Conservation (phyloP, 2,797 vertebrate species). For the Pipistrellus kuhlii region DNA sequence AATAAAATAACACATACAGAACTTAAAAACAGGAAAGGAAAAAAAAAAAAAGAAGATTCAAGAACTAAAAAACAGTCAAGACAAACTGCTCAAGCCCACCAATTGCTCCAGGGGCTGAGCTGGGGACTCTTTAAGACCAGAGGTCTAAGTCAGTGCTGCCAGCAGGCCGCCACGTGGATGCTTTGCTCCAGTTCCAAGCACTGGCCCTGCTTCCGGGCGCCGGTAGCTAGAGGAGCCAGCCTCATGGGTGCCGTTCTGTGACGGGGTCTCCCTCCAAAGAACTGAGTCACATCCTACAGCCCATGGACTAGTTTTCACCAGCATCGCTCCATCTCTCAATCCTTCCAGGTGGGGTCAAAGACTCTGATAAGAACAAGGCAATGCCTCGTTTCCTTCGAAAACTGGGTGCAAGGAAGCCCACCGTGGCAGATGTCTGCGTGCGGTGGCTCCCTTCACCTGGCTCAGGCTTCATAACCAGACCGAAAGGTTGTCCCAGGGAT, state of each 20-base stretch:
- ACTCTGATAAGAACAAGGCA: background rate
- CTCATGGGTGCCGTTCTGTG: background rate
- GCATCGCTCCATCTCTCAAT: background rate
- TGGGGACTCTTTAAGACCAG: slow-evolving; percentile 32
- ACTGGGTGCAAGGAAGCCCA: background rate
- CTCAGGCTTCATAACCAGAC: slow-evolving; percentile 72
- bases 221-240: slow-evolving; percentile 60
- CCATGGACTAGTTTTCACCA: background rate
- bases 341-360: background rate
- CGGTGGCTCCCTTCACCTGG: slow-evolving; percentile 65
- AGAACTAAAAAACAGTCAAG: slow-evolving; percentile 58
- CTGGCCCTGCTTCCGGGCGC: background rate
- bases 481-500: slow-evolving; percentile 67
- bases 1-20: slow-evolving; percentile 77
- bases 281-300: background rate
- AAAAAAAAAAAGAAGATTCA: slow-evolving; percentile 51
- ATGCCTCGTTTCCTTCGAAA: slow-evolving; percentile 28
- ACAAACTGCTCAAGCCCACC: slow-evolving; percentile 61
- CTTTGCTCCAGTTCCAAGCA: background rate
- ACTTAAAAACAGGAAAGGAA: slow-evolving; percentile 72
- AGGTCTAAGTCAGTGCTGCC: slow-evolving; percentile 55
- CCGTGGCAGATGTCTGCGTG: background rate
- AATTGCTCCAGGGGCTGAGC: slow-evolving; percentile 45
- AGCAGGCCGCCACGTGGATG: slow-evolving; percentile 75
- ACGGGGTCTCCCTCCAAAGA: background rate